Conservation (phyloP, 1,140 invertebrate genomes). For the Lepidostoma basale region DNA sequence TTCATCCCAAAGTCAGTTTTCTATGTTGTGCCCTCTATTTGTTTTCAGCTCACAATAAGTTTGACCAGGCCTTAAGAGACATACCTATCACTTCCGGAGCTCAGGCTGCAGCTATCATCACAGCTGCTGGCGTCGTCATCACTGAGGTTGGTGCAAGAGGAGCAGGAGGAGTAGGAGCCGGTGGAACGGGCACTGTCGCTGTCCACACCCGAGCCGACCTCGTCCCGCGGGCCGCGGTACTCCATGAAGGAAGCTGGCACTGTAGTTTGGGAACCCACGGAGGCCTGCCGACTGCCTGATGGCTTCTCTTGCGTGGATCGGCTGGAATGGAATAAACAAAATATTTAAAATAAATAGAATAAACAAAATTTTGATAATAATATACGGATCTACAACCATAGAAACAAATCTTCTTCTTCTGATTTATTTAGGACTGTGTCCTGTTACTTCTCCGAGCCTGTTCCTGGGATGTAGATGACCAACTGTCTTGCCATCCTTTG, state of each 20-base stretch:
- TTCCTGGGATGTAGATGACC: too few species aligned
- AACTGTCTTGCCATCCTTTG: too few species aligned
- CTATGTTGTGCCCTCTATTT: too few species aligned
- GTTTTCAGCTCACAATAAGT: too few species aligned
- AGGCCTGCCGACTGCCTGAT: slow-evolving; percentile 36
- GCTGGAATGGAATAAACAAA: not conserved
- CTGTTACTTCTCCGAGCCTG: too few species aligned
- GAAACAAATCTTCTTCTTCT: too few species aligned
- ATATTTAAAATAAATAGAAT: too few species aligned
- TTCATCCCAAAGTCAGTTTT: too few species aligned
- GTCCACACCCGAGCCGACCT: slow-evolving; percentile 57
- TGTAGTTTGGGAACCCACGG: slow-evolving; percentile 46
- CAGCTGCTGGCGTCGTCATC: slow-evolving; percentile 47
- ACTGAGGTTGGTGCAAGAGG: slow-evolving; percentile 57
- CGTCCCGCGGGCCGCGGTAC: slow-evolving; percentile 56
- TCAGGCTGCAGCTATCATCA: slow-evolving; percentile 51
- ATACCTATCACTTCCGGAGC: slow-evolving; percentile 53
- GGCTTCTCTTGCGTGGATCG: slow-evolving; percentile 16
- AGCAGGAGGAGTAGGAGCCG: slow-evolving; percentile 55
- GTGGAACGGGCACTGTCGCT: slow-evolving; percentile 55
- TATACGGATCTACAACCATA: too few species aligned
- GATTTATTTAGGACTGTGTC: too few species aligned
- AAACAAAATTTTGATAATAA: too few species aligned
- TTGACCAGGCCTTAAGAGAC: not conserved
- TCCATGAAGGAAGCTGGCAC: slow-evolving; percentile 58